Evolutionary conservation across 2,888 invertebrate genomes (phyloP).

Genomic region (Margaritifera margaritifera): DNA sequence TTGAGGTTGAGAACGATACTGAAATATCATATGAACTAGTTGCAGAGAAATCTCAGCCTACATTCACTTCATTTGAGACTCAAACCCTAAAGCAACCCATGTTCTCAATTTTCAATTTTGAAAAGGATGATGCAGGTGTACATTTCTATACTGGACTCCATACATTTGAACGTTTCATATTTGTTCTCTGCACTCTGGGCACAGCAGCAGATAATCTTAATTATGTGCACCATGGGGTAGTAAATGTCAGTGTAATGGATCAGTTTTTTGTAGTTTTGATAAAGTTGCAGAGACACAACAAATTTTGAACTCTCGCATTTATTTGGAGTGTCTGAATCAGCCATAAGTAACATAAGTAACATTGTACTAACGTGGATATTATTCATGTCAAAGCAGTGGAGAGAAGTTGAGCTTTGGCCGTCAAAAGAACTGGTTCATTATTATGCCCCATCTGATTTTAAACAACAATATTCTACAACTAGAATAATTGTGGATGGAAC

Average conservation of each 20-base stretch:
- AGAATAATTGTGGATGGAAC: conserved; percentile 31
- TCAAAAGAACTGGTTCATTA: too few relatives aligned
- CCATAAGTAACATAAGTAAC: too few relatives aligned
- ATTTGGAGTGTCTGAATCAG: conserved; percentile 12
- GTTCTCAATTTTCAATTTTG: conserved; percentile 20
- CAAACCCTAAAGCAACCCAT: too few relatives aligned
- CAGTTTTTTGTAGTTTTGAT: conserved; percentile 25
- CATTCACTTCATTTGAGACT: too few relatives aligned
- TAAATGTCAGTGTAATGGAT: conserved; percentile 5
- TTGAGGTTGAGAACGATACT: too few relatives aligned
- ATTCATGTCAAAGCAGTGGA: too few relatives aligned
- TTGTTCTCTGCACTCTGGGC: conserved; percentile 32
- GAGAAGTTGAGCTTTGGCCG: too few relatives aligned
- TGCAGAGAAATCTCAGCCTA: too few relatives aligned
- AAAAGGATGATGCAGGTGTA: conserved; percentile 15
- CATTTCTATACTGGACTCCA: conserved; percentile 35
- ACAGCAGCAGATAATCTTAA: conserved; percentile 26
- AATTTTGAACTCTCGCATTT: conserved; percentile 19
- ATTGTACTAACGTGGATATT: too few relatives aligned
- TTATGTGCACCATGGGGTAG: conserved; percentile 9
- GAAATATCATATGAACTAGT: too few relatives aligned
- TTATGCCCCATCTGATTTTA: too few relatives aligned
- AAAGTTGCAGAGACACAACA: conserved; percentile 24
- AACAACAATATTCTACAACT: too few relatives aligned
- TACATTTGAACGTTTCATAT: conserved; percentile 11